phyloP scores from a whole-genome alignment of 2,797 vertebrate species.

The Poeciliopsis presidionis region DNA sequence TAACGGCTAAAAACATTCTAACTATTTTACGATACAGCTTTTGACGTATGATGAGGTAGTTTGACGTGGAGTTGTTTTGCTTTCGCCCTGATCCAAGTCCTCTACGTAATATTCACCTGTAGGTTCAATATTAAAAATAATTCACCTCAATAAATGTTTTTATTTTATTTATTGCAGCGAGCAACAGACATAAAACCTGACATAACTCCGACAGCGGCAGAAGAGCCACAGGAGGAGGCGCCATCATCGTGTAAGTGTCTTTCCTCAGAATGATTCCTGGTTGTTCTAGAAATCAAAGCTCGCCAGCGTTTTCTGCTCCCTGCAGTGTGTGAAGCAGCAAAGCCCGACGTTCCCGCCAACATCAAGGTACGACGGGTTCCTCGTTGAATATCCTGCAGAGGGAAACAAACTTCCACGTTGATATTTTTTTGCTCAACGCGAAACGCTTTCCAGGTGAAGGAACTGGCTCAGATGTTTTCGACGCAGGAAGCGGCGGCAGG shows the following conservation, averaged over 20 bases:
- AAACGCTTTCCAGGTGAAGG: slow-evolving; percentile 30
- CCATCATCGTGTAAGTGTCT: slow-evolving; percentile 1
- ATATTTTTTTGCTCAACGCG: neutral
- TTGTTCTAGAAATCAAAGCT: neutral
- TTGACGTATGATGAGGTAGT: neutral
- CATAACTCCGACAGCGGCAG: neutral
- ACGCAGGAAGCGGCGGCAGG: neutral
- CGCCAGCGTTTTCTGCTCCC: neutral
- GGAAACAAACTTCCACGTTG: neutral
- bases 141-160: neutral
- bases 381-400: neutral
- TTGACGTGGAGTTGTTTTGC: neutral
- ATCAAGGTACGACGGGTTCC: slow-evolving; percentile 12
- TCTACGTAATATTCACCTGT: neutral
- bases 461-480: slow-evolving; percentile 24
- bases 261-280: neutral
- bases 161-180: neutral
- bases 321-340: slow-evolving; percentile 4
- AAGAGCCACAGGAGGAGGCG: neutral
- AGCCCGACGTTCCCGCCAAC: neutral
- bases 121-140: neutral
- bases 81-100: neutral
- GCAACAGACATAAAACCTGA: neutral
- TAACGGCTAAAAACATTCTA: too few relatives aligned
- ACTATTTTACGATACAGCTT: neutral